Conservation (phyloP, 1,140 invertebrate species). For the Nasonia giraulti region DNA sequence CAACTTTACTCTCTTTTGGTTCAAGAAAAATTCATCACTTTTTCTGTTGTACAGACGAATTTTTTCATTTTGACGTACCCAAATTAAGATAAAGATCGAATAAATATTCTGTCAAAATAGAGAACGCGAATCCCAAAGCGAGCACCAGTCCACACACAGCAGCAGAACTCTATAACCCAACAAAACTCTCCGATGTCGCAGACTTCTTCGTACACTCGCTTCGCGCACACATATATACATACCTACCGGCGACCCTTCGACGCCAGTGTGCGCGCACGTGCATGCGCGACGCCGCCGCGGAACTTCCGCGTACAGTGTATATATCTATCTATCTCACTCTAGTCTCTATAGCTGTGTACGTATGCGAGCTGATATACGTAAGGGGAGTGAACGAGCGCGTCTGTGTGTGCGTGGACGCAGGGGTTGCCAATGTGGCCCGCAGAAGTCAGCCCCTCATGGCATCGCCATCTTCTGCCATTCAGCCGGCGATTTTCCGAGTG, state of each 20-base stretch:
- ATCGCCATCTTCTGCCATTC: constrained; percentile 3
- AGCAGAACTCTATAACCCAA: too few relatives aligned
- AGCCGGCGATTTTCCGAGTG: neutral
- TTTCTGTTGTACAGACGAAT: too few relatives aligned
- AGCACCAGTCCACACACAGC: too few relatives aligned
- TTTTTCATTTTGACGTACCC: too few relatives aligned
- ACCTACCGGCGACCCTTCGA: neutral
- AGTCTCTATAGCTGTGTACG: neutral
- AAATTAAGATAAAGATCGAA: too few relatives aligned
- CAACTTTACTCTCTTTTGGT: too few relatives aligned
- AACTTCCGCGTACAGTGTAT: neutral
- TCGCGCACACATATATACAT: neutral
- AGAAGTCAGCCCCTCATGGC: neutral
- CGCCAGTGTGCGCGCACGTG: neutral
- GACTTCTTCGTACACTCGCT: neutral
- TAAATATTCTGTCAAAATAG: too few relatives aligned
- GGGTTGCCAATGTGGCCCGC: neutral
- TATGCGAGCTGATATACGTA: neutral
- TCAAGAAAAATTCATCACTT: too few relatives aligned
- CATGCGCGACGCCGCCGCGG: neutral
- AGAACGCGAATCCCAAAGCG: too few relatives aligned
- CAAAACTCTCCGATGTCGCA: too few relatives aligned
- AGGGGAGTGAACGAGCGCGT: neutral
- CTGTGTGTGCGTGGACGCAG: neutral
- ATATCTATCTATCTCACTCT: neutral